Evolutionary conservation across 92 coral and sea anemone species (phyloP).

Genomic region (Porites divaricata): DNA sequence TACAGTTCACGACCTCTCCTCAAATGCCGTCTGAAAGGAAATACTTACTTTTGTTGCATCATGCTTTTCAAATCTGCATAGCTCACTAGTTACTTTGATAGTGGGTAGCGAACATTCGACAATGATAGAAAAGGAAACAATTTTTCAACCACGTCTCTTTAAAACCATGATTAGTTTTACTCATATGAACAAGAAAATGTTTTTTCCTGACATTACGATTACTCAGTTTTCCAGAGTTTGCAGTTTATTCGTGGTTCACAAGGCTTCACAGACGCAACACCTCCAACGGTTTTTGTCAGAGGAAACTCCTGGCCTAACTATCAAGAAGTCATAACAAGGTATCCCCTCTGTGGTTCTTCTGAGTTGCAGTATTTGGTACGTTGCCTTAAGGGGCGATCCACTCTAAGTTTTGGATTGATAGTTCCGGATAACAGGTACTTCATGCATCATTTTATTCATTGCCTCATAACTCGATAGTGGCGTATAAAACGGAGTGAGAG

Average conservation of each 20-base stretch:
- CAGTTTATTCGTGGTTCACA: constrained; percentile 8
- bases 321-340: constrained; percentile 20
- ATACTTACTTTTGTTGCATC: too few species aligned
- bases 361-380: not conserved
- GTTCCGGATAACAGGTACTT: constrained; percentile 15
- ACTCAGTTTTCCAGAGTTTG: not conserved
- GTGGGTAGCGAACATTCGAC: too few species aligned
- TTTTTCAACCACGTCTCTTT: too few species aligned
- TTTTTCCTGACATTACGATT: not conserved
- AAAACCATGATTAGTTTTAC: too few species aligned
- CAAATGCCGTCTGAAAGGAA: too few species aligned
- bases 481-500: too few species aligned
- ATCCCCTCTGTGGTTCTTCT: not conserved
- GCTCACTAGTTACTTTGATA: too few species aligned
- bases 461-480: too few species aligned
- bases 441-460: not conserved
- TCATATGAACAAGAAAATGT: not conserved
- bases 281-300: not conserved
- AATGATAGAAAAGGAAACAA: too few species aligned
- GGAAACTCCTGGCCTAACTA: constrained; percentile 7
- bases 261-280: not conserved
- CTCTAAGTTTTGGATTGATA: constrained; percentile 18
- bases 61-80: too few species aligned
- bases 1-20: too few species aligned
- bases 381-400: constrained; percentile 1